phyloP scores from a whole-genome alignment of 2,113 vertebrate genomes.

The Mastomys coucha region DNA sequence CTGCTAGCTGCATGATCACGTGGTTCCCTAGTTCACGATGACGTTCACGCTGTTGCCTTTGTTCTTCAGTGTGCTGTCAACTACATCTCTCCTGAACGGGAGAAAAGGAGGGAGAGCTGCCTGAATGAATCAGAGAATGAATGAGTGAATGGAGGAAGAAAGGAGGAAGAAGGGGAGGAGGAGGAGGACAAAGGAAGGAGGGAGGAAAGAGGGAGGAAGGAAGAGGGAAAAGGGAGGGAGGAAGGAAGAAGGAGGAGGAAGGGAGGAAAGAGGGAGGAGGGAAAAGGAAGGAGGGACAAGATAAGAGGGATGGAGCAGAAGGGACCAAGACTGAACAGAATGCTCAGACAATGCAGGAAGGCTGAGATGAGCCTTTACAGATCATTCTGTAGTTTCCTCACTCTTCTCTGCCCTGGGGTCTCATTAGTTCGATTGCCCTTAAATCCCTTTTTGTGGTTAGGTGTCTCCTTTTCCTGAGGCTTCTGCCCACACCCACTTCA shows the following conservation, averaged over 20 bases:
- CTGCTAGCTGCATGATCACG: background rate
- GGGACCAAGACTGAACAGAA: background rate
- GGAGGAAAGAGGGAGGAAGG: no score
- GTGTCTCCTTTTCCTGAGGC: background rate
- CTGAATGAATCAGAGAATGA: background rate
- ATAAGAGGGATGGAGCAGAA: no score
- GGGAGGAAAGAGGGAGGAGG: fast-evolving
- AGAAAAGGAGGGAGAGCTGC: background rate
- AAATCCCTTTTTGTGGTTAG: background rate
- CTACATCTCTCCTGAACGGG: background rate
- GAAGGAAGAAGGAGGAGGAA: background rate
- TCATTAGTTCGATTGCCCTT: background rate
- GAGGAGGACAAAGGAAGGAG: background rate
- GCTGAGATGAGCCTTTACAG: background rate
- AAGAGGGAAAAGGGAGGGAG: no score
- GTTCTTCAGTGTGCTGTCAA: background rate
- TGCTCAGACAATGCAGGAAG: background rate
- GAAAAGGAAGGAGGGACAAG: fast-evolving
- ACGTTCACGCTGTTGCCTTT: background rate
- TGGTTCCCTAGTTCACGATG: background rate
- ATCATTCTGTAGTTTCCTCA: background rate
- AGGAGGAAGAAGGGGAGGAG: background rate
- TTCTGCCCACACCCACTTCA: background rate
- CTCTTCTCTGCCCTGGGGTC: background rate
- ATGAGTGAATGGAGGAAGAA: no score